Conservation (phyloP, 92 coral and sea anemone species). For the Muricea muricata region DNA sequence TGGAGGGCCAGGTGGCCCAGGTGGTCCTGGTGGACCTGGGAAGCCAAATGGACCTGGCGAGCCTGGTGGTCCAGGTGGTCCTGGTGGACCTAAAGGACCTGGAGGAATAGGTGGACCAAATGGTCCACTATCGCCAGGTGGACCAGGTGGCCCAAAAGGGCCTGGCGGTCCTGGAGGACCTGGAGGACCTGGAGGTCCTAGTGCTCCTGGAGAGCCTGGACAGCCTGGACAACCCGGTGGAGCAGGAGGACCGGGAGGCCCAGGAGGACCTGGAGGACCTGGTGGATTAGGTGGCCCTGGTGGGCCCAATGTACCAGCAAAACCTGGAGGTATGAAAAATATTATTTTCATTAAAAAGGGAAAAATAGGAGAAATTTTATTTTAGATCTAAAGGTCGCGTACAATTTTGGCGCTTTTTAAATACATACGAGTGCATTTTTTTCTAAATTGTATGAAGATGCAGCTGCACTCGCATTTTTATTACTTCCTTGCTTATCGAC, state of each 20-base stretch:
- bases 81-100: constrained; percentile 58
- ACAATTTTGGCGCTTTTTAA: too few relatives aligned
- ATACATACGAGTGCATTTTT: too few relatives aligned
- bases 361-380: too few relatives aligned
- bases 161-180: constrained; percentile 80
- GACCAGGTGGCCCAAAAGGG: constrained; percentile 69
- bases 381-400: too few relatives aligned
- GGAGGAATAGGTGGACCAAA: constrained; percentile 71
- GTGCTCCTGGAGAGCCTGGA: constrained; percentile 75
- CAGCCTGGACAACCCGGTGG: constrained; percentile 54
- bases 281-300: constrained; percentile 50
- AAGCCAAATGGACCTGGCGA: constrained; percentile 78
- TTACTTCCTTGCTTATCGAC: too few relatives aligned
- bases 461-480: too few relatives aligned
- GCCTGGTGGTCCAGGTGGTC: constrained; percentile 69
- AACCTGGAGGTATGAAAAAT: constrained; percentile 49
- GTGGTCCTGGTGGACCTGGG: constrained; percentile 78
- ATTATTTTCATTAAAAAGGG: too few relatives aligned
- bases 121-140: constrained; percentile 38
- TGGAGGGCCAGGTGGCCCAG: constrained; percentile 44
- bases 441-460: too few relatives aligned
- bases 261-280: constrained; percentile 67
- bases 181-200: constrained; percentile 62
- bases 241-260: constrained; percentile 70
- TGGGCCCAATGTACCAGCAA: constrained; percentile 61